These are phyloP conservation scores for Drosophila orena DNA, from an alignment of 1,140 invertebrate species.

Conservation along the genomic window DNA sequence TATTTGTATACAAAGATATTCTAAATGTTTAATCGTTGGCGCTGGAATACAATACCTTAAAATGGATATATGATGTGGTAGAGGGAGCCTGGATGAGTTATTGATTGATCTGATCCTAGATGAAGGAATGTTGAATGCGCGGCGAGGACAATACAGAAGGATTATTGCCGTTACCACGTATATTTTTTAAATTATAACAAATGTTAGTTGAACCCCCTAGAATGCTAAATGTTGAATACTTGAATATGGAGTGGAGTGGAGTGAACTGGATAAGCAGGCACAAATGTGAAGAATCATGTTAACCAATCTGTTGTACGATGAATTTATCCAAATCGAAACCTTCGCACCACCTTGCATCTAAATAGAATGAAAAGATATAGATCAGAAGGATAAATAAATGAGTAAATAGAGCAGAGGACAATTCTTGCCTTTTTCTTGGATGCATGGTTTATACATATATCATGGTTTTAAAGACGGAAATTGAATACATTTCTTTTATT, in stretches of 20 bases:
- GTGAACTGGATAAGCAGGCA: slow-evolving; percentile 22
- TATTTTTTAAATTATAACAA: slow-evolving; percentile 44
- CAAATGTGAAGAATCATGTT: slow-evolving; percentile 53
- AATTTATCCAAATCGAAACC: slow-evolving; percentile 63
- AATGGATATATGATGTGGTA: background rate
- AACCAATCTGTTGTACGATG: slow-evolving; percentile 69
- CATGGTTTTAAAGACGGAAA: background rate
- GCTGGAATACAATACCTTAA: slow-evolving; percentile 12
- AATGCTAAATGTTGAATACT: slow-evolving; percentile 49
- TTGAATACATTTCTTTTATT: too few relatives aligned
- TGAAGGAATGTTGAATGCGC: slow-evolving; percentile 6
- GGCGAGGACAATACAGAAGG: slow-evolving; percentile 52
- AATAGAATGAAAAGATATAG: slow-evolving; percentile 20
- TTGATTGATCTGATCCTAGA: slow-evolving; percentile 4
- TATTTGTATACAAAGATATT: slow-evolving; percentile 6
- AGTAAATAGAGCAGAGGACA: slow-evolving; percentile 34
- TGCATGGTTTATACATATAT: too few relatives aligned
- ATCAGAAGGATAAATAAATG: slow-evolving; percentile 23
- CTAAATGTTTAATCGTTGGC: slow-evolving; percentile 8
- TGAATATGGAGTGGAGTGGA: slow-evolving; percentile 32
- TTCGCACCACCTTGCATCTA: slow-evolving; percentile 57
- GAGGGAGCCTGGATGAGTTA: slow-evolving; percentile 7
- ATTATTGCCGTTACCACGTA: slow-evolving; percentile 22
- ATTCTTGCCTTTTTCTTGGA: background rate
- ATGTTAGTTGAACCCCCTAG: slow-evolving; percentile 37